These are phyloP conservation scores for Laspeyria flexula DNA, from an alignment of 2,888 invertebrate genomes.

Conservation along the genomic window DNA sequence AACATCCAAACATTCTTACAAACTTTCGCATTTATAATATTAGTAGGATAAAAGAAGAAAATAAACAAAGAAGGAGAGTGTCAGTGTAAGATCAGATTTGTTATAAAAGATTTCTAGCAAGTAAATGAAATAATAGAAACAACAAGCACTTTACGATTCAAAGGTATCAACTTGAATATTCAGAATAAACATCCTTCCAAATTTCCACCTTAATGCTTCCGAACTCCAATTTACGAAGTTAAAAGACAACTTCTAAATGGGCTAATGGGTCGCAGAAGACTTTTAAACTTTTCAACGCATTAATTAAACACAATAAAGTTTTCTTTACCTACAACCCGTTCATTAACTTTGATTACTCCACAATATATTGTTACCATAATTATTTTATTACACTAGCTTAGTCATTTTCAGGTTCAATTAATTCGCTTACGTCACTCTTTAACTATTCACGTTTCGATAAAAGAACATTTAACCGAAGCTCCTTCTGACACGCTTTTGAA, in stretches of 20 bases:
- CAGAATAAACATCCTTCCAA: conserved; percentile 28
- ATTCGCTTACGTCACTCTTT: too few species aligned
- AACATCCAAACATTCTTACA: too few species aligned
- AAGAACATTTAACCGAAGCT: too few species aligned
- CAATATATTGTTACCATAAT: background rate
- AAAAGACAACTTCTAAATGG: conserved; percentile 44
- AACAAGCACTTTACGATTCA: conserved; percentile 16
- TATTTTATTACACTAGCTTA: background rate
- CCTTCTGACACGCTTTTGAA: too few species aligned
- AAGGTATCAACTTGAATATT: conserved; percentile 25
- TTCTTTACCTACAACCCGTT: conserved; percentile 21
- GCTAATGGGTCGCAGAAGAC: conserved; percentile 47
- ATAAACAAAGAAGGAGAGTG: background rate
- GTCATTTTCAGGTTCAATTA: too few species aligned
- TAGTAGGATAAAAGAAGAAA: too few species aligned
- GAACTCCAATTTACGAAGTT: conserved; percentile 45
- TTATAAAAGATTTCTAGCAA: background rate
- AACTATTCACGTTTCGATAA: too few species aligned
- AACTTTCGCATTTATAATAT: too few species aligned
- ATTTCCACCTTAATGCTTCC: conserved; percentile 37
- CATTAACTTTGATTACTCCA: conserved; percentile 30
- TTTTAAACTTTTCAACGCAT: conserved; percentile 50
- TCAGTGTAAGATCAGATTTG: background rate
- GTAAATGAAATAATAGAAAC: conserved; percentile 18
- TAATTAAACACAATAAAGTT: conserved; percentile 49